Evolutionary conservation across 2,113 vertebrate genomes (phyloP).

Genomic region (Seriola quinqueradiata): DNA sequence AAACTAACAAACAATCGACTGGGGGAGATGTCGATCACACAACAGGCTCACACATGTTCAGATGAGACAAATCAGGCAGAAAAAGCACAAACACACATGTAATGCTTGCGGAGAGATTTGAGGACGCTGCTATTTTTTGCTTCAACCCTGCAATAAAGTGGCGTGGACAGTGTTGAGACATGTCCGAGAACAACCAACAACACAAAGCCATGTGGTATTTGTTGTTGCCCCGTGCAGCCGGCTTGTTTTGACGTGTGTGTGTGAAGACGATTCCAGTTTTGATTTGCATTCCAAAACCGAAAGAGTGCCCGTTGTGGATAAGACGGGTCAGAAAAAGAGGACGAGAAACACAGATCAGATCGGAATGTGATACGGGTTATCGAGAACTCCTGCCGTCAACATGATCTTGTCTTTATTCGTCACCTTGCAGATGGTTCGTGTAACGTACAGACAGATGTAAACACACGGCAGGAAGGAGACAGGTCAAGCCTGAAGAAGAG

Average conservation of each 20-base stretch:
- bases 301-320: constrained; percentile 10
- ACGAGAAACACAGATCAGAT: not conserved
- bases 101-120: not conserved
- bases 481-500: not conserved
- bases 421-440: not conserved
- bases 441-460: not conserved
- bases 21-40: no score
- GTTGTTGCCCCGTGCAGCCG: not conserved
- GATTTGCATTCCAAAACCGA: constrained; percentile 42
- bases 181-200: not conserved
- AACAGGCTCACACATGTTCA: no score
- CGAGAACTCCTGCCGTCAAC: not conserved
- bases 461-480: constrained; percentile 6
- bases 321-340: not conserved
- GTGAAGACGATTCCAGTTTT: not conserved
- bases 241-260: constrained; percentile 24
- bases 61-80: no score
- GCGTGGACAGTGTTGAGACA: not conserved
- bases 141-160: not conserved
- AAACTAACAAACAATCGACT: no score
- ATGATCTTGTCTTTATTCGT: not conserved
- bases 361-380: not conserved
- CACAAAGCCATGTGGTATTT: not conserved
- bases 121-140: not conserved
- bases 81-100: no score